Conservation (phyloP, 2,797 vertebrate species). For the Acestrorhynchus altus region DNA sequence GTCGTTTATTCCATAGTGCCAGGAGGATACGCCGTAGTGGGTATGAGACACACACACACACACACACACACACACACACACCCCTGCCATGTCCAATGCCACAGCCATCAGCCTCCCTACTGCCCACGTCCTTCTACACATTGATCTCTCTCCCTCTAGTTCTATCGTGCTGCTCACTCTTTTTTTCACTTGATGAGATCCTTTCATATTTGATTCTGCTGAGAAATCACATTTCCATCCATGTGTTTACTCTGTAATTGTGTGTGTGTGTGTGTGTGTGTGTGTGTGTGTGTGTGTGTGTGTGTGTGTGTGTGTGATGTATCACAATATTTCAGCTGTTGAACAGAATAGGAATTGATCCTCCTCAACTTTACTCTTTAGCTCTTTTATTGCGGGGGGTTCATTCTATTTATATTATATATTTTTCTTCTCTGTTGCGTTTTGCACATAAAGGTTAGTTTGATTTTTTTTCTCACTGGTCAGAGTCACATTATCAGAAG, state of each 20-base stretch:
- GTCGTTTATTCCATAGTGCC: constrained; percentile 93
- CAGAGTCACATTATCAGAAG: too few species aligned
- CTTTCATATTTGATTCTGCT: constrained; percentile 16
- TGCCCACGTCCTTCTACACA: too few species aligned
- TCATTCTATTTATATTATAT: too few species aligned
- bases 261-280: constrained; percentile 5
- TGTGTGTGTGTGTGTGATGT: constrained; percentile 6
- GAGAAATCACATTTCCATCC: constrained; percentile 7
- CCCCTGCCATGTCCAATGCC: background rate
- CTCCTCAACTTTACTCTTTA: too few species aligned
- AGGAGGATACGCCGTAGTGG: constrained; percentile 94
- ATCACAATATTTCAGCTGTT: too few species aligned
- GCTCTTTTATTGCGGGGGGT: too few species aligned
- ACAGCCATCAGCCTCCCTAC: background rate
- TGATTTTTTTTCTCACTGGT: too few species aligned
- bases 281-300: constrained; percentile 8
- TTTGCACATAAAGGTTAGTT: too few species aligned
- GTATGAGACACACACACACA: constrained; percentile 69
- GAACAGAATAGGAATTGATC: too few species aligned
- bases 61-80: background rate
- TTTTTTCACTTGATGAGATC: background rate
- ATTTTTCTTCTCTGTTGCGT: too few species aligned
- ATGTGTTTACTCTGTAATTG: background rate
- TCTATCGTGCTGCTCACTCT: background rate
- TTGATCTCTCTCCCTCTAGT: background rate